Conservation (phyloP, 2,888 invertebrate species). For the Hemistola chrysoprasaria region DNA sequence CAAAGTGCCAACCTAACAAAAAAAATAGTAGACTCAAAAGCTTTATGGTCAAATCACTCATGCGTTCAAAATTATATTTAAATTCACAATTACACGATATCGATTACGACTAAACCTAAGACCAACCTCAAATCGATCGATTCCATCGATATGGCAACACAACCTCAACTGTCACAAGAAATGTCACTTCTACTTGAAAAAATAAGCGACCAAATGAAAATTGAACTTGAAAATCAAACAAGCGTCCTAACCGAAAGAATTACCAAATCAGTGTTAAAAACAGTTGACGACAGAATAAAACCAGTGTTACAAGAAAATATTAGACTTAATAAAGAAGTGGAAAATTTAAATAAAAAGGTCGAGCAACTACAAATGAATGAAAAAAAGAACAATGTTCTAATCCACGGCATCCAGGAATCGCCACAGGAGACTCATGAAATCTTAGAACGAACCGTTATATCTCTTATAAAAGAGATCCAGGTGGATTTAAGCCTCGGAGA, state of each 20-base stretch:
- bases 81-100: no score
- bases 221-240: conserved; percentile 17
- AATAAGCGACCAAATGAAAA: conserved; percentile 5
- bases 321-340: conserved; percentile 11
- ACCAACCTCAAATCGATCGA: no score
- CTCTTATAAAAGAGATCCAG: conserved; percentile 1
- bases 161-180: no score
- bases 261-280: conserved; percentile 5
- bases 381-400: conserved; percentile 5
- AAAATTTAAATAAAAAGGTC: conserved; percentile 12
- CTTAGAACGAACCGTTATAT: not conserved
- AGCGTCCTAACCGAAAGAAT: conserved; percentile 7
- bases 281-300: conserved; percentile 13
- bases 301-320: conserved; percentile 13
- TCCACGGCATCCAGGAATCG: not conserved
- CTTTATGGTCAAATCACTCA: no score
- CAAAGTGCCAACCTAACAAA: no score
- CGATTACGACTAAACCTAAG: no score
- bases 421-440: not conserved
- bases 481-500: no score
- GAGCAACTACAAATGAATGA: conserved; percentile 6
- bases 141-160: no score
- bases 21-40: no score
- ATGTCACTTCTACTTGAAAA: no score
- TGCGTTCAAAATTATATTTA: no score